phyloP scores from a whole-genome alignment of 2,797 vertebrate species.

The Crenichthys baileyi region DNA sequence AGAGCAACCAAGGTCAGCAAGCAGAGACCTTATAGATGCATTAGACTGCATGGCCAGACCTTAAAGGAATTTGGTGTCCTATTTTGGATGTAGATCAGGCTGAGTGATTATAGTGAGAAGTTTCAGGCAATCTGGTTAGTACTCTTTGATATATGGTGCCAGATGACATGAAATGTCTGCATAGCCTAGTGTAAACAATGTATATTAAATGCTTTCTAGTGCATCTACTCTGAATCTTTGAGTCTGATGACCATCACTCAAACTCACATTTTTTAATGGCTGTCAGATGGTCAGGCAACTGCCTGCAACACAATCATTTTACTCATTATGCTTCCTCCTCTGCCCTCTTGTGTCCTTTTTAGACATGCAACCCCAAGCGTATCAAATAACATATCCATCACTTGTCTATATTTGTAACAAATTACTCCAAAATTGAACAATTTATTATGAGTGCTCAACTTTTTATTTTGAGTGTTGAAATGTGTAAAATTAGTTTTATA shows the following conservation, averaged over 20 bases:
- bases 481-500: neutral
- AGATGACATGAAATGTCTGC: no score
- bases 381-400: neutral
- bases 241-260: neutral
- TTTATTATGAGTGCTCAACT: neutral
- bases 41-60: neutral
- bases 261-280: neutral
- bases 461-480: neutral
- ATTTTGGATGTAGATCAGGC: neutral
- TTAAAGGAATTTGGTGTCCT: neutral
- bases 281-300: neutral
- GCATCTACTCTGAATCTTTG: neutral
- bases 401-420: neutral
- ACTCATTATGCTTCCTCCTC: neutral
- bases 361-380: neutral
- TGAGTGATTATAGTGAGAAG: neutral
- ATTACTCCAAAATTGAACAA: neutral
- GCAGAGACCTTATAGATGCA: neutral
- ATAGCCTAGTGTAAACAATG: neutral
- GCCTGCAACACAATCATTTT: neutral
- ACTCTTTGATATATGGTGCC: neutral
- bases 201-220: neutral
- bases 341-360: neutral
- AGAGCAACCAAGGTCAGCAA: neutral
- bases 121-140: neutral